Evolutionary conservation across 2,888 invertebrate genomes (phyloP), one percentile per base, ranked within the genome.

Genomic region (Melieria crassipennis): DNA sequence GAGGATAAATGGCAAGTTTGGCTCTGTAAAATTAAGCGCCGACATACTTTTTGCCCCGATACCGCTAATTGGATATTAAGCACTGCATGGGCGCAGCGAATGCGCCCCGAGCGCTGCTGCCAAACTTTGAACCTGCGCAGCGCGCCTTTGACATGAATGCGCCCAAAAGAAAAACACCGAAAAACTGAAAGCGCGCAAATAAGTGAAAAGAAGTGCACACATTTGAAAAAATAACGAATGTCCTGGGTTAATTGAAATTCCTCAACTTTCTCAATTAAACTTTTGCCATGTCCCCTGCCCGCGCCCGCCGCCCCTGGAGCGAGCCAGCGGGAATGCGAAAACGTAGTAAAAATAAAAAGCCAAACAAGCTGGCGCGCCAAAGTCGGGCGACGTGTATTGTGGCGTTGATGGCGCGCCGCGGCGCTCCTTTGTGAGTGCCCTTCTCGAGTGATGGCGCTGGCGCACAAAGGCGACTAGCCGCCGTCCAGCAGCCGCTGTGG

Each of bases 211-310:
- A 9, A 52, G 13, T 5, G 52, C 11, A 52, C 5, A 42, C 16
- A 47, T 47, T 66, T 65, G 42, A 70, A 81, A 80, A 79, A 82
- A 81, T 81, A 81, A 80, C 84, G 78, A 82, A 80, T 83, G 85
- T 85, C 82, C 83, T 78, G 79, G 83, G 83, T 85, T 85, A 85
- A 85, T 85, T 85, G 85, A 85, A 85, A 85, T 85, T 85, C 85
- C 82, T 81, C 80, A 85, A 85, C 85, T 85, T 85, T 85, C 85
- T 81, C 85, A 85, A 85, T 85, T 85, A 85, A 85, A 85, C 84
- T 85, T 85, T 85, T 82, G 79, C 79, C 80, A 78, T 80, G 78
- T 81, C 81, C 80, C 79, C 77, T 70, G 75, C 73, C 72, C 61
- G 58, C 58, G 65, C 69, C 30, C 30, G 30, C 30, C 30, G 30